Evolutionary conservation across 2,888 invertebrate species (phyloP), one percentile per base, ranked within the genome.

Genomic region (Caenorhabditis becei): DNA sequence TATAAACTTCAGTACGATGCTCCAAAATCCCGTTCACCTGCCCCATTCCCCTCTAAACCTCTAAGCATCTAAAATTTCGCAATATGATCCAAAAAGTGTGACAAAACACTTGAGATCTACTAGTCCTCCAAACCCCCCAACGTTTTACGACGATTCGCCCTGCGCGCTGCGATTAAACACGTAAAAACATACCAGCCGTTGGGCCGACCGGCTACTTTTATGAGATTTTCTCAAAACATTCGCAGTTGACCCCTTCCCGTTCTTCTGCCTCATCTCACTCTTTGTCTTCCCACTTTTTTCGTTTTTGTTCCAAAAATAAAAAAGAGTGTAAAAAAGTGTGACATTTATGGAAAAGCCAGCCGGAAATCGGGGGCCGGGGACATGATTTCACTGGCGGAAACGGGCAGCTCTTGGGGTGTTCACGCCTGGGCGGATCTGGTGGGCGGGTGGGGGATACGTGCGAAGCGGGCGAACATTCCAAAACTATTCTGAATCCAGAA

Each of bases 201-300:
- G 41, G 18, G 53, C 44, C 61, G 62, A 54, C 54, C 54, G 62
- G 56, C 65, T 63, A 63, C 65, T 74, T 74, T 74, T 74, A 74
- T 74, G 74, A 65, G 74, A 66, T 74, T n/a, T n/a, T 74, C 65
- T 72, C 72, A 72, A 72, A 72, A 65, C 72, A 72, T 41, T 56
- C 58, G 32, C 47, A 56, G 72, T 51, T 63, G 63, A 63, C 63
- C 63, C 58, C 63, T 58, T 44, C 74, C 23, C 41, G 8, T 44
- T 41, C 59, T 44, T 24, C 59, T 37, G 35, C 24, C 44, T 37
- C 26, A 2, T 54, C 26, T 23, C 14, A 41, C 16, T 58, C 51
- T 54, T 59, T 47, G 49, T 32, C 56, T 72, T 26, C 58, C 62
- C 41, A 56, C 37, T 72, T 72, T 56, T 59, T 14, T 23, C 44